Evolutionary conservation across 2,113 vertebrate genomes (phyloP).

Genomic region (Ciconia stormi): DNA sequence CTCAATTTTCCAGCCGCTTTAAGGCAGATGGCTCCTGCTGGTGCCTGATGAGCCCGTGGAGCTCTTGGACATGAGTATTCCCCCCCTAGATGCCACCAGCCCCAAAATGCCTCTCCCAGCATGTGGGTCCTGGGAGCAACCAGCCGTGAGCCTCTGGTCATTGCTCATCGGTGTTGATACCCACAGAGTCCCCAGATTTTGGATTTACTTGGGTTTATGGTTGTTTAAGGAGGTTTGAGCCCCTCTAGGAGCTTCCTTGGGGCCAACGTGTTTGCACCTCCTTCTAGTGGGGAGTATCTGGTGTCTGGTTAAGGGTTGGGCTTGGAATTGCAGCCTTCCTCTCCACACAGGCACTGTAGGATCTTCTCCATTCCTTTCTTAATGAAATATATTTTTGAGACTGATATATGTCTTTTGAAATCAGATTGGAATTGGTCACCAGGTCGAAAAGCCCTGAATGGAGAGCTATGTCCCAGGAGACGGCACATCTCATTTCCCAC

Average conservation of each 20-base stretch:
- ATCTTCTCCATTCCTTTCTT: background rate
- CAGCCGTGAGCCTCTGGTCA: fast-evolving
- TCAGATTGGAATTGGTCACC: background rate
- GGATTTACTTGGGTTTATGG: background rate
- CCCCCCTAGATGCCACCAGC: background rate
- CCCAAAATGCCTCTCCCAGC: background rate
- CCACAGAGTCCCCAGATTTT: background rate
- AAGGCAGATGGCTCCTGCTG: background rate
- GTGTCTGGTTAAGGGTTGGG: background rate
- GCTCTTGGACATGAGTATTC: background rate
- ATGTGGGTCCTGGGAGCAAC: background rate
- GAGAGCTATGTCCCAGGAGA: background rate
- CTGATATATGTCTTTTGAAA: background rate
- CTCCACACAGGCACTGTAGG: fast-evolving
- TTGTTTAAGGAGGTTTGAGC: background rate
- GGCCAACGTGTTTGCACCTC: background rate
- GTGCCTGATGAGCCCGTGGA: background rate
- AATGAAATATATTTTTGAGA: background rate
- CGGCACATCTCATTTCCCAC: background rate
- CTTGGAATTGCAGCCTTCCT: background rate
- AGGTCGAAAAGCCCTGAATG: background rate
- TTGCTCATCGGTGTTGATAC: fast-evolving
- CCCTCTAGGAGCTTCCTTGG: too few species aligned
- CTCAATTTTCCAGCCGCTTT: background rate
- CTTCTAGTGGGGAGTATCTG: background rate